Base-by-base conservation (phyloP, 2,797 vertebrate species). In the Oreochromis mossambicus region DNA sequence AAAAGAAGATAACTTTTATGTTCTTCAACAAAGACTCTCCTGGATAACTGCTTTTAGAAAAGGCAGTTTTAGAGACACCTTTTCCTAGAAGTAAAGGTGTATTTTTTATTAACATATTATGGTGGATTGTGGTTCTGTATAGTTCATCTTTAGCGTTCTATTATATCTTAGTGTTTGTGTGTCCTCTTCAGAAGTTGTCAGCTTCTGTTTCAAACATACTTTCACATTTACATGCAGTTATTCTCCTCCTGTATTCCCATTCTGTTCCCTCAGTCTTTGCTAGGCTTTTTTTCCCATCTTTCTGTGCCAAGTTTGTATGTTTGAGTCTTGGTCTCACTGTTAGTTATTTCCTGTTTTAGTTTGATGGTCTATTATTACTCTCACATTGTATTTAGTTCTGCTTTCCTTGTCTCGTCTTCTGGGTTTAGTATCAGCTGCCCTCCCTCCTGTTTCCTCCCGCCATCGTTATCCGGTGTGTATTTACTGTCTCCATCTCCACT, bases 381-480 rank as follows among this genome's bases (percentile, higher is more conserved):
- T 34, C 17, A 61, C 29, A 34, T 36, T 61, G 56, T 3, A 34
- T 61, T 61, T 34, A 0, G 3, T n/a, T 36, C 6, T 61, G 32
- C 6, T 61, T 61, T 3, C 32, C 6, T n/a, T 4, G 56, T 36
- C 56, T 61, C 32, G n/a, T 61, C 32, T 61, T 61, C 56, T n/a
- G 17, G 17, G 2, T 61, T 61, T 61, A 61, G 6, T 7, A 61
- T n/a, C 56, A 61, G 15, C 29, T 19, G 15, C 9, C 56, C 29
- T 61, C 56, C 29, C 29, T n/a, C 29, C 3, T 0, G 17, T 34
- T 61, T 61, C 56, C 29, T 61, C 29, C 29, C 0, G 4, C 48
- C 48, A 50, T 50, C 4, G 8, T 50, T 50, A 8, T 26, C 24
- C 4, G 3, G 24, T 26, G 24, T 26, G 24, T 26, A 26, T 26